Base-by-base conservation (phyloP, 2,888 invertebrate genomes). In the Cephus pygmeus region DNA sequence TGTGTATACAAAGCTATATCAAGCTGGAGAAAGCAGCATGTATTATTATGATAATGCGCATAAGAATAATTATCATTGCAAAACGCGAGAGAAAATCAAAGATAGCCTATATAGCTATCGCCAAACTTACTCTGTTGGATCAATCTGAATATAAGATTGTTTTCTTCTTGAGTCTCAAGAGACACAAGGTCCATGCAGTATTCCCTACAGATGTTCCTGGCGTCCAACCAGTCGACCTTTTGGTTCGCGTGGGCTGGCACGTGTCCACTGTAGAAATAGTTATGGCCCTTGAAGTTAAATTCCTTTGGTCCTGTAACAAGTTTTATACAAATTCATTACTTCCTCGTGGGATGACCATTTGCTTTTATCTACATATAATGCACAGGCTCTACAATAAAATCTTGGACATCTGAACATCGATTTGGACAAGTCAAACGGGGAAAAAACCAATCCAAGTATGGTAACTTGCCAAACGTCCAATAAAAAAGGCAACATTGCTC, bases 181-280 rank as follows among this genome's bases (percentile, higher is more conserved):
- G 97, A 96, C 75, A 97, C 96, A 86, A 97, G 94, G 92, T 98
- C 98, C 98, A 98, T 98, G 92, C 98, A 98, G 92, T 97, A 97
- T 91, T 97, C 97, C 84, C 98, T 94, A 93, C 98, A 98, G 88
- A 97, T 94, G 92, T 98, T 98, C 87, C 97, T 95, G 35, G 97
- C 97, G 87, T 97, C 97, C 85, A 97, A 92, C 97, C 98, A 98
- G 92, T 98, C 97, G 75, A 97, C 94, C 92, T 96, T 97, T 91
- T 95, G 95, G 90, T 95, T 96, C 79, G 96, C 95, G 82, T 96
- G 94, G 82, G 94, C 94, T 76, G 96, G 96, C 78, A 97, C 95
- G 90, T 97, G 96, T 33, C 96, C 96, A 87, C 94, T 97, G 94
- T 94, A 96, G 94, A 97, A 97, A 93, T 97, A 97, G 92, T 97